phyloP scores from a whole-genome alignment of 2,113 vertebrate genomes.

The Brienomyrus brachyistius region DNA sequence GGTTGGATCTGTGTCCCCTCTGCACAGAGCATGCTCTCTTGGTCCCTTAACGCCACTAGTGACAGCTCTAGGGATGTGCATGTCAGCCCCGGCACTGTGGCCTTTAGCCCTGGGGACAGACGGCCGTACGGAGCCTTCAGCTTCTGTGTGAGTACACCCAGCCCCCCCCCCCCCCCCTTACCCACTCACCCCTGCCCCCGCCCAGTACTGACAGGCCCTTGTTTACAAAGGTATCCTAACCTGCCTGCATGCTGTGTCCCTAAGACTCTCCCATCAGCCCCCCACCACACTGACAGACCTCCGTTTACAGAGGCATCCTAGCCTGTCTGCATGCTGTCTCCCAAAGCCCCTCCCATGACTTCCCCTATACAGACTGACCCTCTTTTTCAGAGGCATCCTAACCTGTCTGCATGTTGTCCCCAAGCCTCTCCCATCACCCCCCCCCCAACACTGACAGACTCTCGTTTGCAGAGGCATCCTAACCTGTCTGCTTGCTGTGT shows the following conservation, averaged over 20 bases:
- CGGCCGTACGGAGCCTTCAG: slow-evolving; percentile 76
- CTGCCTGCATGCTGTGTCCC: background rate
- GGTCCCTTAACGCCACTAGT: slow-evolving; percentile 91
- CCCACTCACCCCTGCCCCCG: too few species aligned
- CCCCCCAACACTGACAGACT: background rate
- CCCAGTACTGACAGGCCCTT: background rate
- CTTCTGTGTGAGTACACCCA: slow-evolving; percentile 84
- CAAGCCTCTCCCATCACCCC: too few species aligned
- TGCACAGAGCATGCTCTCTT: slow-evolving; percentile 92
- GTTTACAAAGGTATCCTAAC: background rate
- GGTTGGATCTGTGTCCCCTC: slow-evolving; percentile 69
- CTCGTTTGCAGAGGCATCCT: too few species aligned
- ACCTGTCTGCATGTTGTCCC: background rate
- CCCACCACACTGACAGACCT: background rate
- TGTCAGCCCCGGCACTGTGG: slow-evolving; percentile 89
- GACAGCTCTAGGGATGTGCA: slow-evolving; percentile 88
- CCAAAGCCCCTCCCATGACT: too few species aligned
- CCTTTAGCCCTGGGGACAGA: slow-evolving; percentile 81
- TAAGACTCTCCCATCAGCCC: background rate
- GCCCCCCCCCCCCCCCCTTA: slow-evolving; percentile 8
- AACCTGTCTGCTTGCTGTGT: background rate
- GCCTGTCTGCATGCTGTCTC: too few species aligned
- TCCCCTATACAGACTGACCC: too few species aligned
- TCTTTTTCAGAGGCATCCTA: background rate
- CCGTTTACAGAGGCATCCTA: background rate